Evolutionary conservation across 2,113 vertebrate genomes (phyloP), one percentile per base, ranked within the genome.

Genomic region (Scalopus aquaticus): DNA sequence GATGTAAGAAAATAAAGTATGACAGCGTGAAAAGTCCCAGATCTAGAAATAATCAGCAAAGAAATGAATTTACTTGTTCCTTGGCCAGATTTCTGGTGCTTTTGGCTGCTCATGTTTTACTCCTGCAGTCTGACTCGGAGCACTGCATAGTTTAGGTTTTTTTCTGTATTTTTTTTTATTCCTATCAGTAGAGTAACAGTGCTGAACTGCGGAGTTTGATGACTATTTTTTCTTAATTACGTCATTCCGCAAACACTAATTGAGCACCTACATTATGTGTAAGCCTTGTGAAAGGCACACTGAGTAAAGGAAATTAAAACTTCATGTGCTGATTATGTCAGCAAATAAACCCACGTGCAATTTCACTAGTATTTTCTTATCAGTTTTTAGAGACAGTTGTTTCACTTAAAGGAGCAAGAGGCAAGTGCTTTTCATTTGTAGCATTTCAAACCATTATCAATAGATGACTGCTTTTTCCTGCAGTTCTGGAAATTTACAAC

Each of bases 1-100:
- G 46, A 74, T 93, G n/a, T 73, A 86, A 83, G 77, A 93, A 96
- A 88, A 85, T 65, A 81, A 85, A 70, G 77, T 77, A 58, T 89
- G 72, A 69, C 39, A 77, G 8, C 65, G 72, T 90, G 81, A 87
- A 56, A 86, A 74, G 30, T 70, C 44, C 39, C 76, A 90, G 81
- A 67, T 28, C 46, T 83, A 80, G 72, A 77, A 95, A 44, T 77
- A 89, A 64, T 73, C 51, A 58, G 81, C 39, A 62, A 0, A 44
- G 9, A 49, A 92, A 82, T 85, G 88, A 80, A 15, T 39, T 84
- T 84, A 39, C 56, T 79, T 70, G 30, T 70, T 85, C 70, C 67
- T 92, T 15, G 86, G 17, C 49, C 70, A 70, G 73, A 82, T 1
- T 16, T 84, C 54, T 85, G 67, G 16, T 69, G n/a, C 37, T 58